These are phyloP conservation scores for Troglohyphantes excavatus DNA, from an alignment of 2,888 invertebrate species.

Conservation along the genomic window DNA sequence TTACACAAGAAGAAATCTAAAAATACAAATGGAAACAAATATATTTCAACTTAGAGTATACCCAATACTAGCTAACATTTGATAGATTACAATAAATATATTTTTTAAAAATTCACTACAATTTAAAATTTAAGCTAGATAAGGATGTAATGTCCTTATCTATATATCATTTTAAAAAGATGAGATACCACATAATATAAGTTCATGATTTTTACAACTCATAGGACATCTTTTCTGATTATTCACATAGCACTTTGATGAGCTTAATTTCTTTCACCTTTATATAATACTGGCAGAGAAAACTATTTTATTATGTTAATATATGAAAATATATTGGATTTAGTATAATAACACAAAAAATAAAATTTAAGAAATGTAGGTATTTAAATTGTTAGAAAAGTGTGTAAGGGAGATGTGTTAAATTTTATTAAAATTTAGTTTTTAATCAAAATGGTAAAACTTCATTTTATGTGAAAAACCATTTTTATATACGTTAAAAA, in stretches of 20 bases:
- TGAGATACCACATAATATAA: background rate
- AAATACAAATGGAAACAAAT: too few relatives aligned
- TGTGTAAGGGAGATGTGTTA: too few relatives aligned
- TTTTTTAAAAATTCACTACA: background rate
- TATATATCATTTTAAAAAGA: background rate
- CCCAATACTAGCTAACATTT: background rate
- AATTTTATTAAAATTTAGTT: too few relatives aligned
- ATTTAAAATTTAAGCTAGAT: conserved; percentile 8
- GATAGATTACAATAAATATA: background rate
- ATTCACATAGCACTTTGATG: background rate
- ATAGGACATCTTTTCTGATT: background rate
- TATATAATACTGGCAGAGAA: conserved; percentile 9
- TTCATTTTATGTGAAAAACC: too few relatives aligned
- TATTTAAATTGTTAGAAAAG: too few relatives aligned
- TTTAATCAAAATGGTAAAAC: too few relatives aligned
- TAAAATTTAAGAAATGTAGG: too few relatives aligned
- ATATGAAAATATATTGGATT: background rate
- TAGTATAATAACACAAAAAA: too few relatives aligned
- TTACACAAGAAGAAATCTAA: too few relatives aligned
- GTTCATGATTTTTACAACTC: background rate
- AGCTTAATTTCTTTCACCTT: background rate
- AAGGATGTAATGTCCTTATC: conserved; percentile 25
- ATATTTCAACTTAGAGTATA: background rate
- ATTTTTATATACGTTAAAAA: too few relatives aligned
- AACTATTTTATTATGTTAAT: background rate